phyloP scores from a whole-genome alignment of 1,140 invertebrate genomes.

The Drosophila baimaii region DNA sequence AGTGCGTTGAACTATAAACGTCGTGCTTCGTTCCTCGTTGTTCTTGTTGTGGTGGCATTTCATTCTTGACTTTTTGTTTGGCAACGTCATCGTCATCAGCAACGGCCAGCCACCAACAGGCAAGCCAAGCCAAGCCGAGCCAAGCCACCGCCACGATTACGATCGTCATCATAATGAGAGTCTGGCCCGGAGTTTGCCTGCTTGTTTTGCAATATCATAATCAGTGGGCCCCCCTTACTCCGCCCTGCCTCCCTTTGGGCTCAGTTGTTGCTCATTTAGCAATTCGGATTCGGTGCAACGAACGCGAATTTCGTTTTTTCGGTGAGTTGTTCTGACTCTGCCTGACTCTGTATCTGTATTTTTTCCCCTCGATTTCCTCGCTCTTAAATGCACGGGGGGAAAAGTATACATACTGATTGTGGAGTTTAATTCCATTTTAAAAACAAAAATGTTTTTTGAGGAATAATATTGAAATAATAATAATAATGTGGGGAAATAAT shows the following conservation, averaged over 20 bases:
- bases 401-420: not conserved
- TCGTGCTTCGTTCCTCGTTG: constrained; percentile 53
- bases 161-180: constrained; percentile 65
- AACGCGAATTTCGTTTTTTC: constrained; percentile 53
- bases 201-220: constrained; percentile 75
- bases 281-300: constrained; percentile 69
- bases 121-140: not conserved
- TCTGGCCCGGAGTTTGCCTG: constrained; percentile 49
- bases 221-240: constrained; percentile 48
- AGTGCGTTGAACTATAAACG: constrained; percentile 81
- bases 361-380: constrained; percentile 7
- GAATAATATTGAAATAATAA: not conserved
- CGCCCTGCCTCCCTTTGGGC: not conserved
- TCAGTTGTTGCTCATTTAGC: constrained; percentile 43
- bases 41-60: constrained; percentile 66
- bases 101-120: constrained; percentile 7
- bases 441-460: not conserved
- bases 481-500: too few relatives aligned
- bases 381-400: not conserved
- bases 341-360: constrained; percentile 28
- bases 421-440: not conserved
- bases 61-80: constrained; percentile 77
- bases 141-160: constrained; percentile 44
- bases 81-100: constrained; percentile 73
- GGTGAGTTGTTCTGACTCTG: constrained; percentile 29